A percentile compares a stretch with the other conserved stretches of the same genome.
phyloP scores from a whole-genome alignment of 92 coral and sea anemone species.

The Heliopora coerulea region DNA sequence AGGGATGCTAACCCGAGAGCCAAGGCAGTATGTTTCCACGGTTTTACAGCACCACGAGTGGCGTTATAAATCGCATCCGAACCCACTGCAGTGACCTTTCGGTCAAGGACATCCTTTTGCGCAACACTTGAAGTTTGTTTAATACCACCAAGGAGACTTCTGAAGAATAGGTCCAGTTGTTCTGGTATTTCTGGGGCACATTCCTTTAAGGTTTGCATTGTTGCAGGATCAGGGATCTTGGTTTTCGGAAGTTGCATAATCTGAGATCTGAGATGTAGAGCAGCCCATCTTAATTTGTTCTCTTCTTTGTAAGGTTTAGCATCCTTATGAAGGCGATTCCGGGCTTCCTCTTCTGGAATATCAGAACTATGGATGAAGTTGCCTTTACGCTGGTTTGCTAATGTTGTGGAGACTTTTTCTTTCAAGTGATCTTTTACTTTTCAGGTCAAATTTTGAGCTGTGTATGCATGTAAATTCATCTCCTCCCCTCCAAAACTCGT shows the following conservation, averaged over 20 bases:
- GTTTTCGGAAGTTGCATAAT: constrained; percentile 36
- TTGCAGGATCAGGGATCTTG: constrained; percentile 32
- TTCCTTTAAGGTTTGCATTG: constrained; percentile 30
- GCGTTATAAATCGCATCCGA: constrained; percentile 30
- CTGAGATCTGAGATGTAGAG: constrained; percentile 36
- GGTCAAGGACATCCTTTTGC: constrained; percentile 23
- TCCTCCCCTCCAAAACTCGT: neutral
- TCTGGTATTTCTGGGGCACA: constrained; percentile 35
- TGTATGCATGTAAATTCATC: constrained; percentile 2
- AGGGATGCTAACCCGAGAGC: constrained; percentile 29
- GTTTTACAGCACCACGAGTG: constrained; percentile 34
- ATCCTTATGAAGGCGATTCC: constrained; percentile 24
- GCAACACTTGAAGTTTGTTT: neutral
- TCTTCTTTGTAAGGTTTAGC: constrained; percentile 31
- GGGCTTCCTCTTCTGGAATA: constrained; percentile 33
- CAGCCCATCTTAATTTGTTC: constrained; percentile 26
- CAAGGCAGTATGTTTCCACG: constrained; percentile 30
- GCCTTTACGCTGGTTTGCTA: constrained; percentile 28
- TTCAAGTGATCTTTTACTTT: constrained; percentile 22
- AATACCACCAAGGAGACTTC: constrained; percentile 28
- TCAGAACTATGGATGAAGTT: constrained; percentile 30
- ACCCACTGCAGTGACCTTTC: constrained; percentile 28
- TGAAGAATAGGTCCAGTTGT: constrained; percentile 28
- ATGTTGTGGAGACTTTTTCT: constrained; percentile 17
- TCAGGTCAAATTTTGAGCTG: constrained; percentile 27